Conservation (phyloP, 23 tunicate genomes). For the Ascidia mentula region DNA sequence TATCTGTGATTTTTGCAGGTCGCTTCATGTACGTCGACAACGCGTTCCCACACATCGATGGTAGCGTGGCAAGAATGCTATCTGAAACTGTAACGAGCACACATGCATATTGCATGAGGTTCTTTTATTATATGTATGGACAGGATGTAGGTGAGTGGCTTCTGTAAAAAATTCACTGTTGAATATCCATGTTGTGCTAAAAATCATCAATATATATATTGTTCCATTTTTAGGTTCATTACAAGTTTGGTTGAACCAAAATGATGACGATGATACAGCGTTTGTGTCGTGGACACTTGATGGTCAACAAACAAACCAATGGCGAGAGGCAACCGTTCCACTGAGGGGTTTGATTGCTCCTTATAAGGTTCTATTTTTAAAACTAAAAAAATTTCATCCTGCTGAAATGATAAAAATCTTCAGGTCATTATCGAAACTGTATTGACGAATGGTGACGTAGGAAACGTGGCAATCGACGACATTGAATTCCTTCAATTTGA, state of each 20-base stretch:
- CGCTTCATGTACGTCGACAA: constrained; percentile 47
- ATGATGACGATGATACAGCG: not conserved
- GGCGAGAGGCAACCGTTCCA: constrained; percentile 62
- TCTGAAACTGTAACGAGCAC: constrained; percentile 54
- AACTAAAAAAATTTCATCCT: not conserved
- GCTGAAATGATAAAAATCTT: not conserved
- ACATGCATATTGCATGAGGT: constrained; percentile 62
- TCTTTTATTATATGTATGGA: constrained; percentile 59
- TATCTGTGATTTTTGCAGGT: constrained; percentile 31
- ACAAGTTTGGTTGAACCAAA: constrained; percentile 41
- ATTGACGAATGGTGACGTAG: constrained; percentile 12
- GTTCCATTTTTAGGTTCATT: constrained; percentile 34
- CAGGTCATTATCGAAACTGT: constrained; percentile 59
- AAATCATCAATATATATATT: too few relatives aligned
- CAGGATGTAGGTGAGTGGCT: constrained; percentile 26
- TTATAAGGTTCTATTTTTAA: constrained; percentile 34
- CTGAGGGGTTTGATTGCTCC: constrained; percentile 41
- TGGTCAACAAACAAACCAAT: constrained; percentile 26
- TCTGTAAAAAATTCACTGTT: too few relatives aligned
- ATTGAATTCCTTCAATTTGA: constrained; percentile 53
- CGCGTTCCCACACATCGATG: constrained; percentile 14
- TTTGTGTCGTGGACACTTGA: constrained; percentile 37
- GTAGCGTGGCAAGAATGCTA: constrained; percentile 35
- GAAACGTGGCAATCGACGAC: constrained; percentile 64
- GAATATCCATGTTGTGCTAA: too few relatives aligned